Conservation (phyloP, 2,797 vertebrate species). For the Catharus ustulatus region DNA sequence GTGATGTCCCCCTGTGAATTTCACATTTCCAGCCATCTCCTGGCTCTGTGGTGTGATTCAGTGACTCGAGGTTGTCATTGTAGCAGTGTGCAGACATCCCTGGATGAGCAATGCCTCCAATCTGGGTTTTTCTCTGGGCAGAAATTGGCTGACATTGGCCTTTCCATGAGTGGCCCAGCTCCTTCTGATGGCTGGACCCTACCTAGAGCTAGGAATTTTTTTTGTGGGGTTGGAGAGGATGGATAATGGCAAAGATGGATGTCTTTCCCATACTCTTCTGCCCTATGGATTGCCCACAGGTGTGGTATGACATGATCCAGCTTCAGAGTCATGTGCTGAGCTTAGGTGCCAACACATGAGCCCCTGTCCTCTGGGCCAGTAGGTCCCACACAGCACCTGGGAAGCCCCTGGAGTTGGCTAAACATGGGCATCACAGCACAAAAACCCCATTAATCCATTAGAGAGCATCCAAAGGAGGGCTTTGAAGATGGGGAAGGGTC, state of each 20-base stretch:
- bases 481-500: no score
- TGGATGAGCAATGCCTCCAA: not conserved
- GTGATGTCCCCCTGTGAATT: not conserved
- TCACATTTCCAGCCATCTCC: not conserved
- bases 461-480: no score
- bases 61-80: fast-evolving
- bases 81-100: not conserved
- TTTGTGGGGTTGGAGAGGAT: not conserved
- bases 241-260: not conserved
- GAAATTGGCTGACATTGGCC: fast-evolving
- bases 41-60: not conserved
- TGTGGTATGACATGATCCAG: not conserved
- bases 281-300: not conserved
- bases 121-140: not conserved
- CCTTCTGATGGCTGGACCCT: not conserved
- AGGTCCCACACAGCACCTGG: not conserved
- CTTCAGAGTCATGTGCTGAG: not conserved
- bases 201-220: not conserved
- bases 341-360: fast-evolving
- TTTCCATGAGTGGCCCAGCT: not conserved
- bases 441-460: not conserved
- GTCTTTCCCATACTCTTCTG: not conserved
- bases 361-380: not conserved
- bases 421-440: not conserved
- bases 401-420: not conserved